Conservation (phyloP, 2,888 invertebrate genomes). For the Acanthosepion pharaonis region DNA sequence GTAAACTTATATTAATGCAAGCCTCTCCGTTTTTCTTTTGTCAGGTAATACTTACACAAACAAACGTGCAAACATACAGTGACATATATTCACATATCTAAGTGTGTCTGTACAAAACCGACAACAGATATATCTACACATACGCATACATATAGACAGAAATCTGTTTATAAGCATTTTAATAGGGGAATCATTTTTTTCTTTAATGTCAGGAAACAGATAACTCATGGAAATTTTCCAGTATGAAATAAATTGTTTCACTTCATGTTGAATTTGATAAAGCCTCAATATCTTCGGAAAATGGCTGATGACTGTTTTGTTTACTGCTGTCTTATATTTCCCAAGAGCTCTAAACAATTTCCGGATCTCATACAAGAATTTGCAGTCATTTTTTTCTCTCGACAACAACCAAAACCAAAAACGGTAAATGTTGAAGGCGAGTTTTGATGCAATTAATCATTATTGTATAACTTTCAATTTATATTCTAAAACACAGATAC, state of each 20-base stretch:
- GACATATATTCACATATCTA: background rate
- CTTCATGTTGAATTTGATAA: background rate
- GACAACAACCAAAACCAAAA: background rate
- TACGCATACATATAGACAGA: background rate
- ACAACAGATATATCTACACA: background rate
- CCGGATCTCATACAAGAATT: background rate
- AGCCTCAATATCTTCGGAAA: background rate
- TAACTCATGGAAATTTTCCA: background rate
- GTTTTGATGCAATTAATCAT: background rate
- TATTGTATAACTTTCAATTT: background rate
- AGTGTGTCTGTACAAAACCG: no score
- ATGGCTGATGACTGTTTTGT: background rate
- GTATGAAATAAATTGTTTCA: background rate
- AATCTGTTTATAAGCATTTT: background rate
- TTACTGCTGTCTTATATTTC: constrained; percentile 4
- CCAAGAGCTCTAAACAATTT: constrained; percentile 33
- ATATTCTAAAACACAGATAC: background rate
- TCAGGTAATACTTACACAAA: no score
- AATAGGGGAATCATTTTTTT: background rate
- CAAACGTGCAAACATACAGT: background rate
- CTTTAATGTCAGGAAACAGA: background rate
- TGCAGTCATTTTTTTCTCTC: background rate
- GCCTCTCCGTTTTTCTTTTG: no score
- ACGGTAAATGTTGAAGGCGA: background rate
- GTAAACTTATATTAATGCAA: no score